Evolutionary conservation across 1,140 invertebrate genomes (phyloP).

Genomic region (Drosophila mauritiana): DNA sequence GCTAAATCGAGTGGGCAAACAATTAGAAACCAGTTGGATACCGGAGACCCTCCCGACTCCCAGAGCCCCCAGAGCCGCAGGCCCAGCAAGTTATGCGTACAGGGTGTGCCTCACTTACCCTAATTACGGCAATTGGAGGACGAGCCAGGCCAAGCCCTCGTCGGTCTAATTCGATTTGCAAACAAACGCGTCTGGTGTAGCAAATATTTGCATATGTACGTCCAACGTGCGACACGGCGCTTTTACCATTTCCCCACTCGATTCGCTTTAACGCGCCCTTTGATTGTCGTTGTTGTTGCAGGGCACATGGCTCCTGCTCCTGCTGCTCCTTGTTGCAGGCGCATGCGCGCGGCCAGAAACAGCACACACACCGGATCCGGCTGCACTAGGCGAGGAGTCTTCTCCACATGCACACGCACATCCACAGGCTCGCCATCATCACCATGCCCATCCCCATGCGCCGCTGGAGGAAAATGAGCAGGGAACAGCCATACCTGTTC

Average conservation of each 20-base stretch:
- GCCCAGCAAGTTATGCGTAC: background rate
- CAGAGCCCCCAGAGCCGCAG: background rate
- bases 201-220: slow-evolving; percentile 51
- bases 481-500: background rate
- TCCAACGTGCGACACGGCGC: background rate
- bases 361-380: background rate
- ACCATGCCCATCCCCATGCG: background rate
- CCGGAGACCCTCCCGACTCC: background rate
- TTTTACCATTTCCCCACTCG: background rate
- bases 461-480: background rate
- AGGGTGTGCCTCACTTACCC: slow-evolving; percentile 26
- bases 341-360: slow-evolving; percentile 47
- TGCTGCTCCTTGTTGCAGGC: slow-evolving; percentile 29
- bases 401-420: background rate
- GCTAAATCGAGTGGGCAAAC: slow-evolving; percentile 21
- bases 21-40: slow-evolving; percentile 1
- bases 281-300: background rate
- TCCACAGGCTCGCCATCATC: no score
- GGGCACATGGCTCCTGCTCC: slow-evolving; percentile 18
- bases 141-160: slow-evolving; percentile 31
- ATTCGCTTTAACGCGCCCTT: background rate
- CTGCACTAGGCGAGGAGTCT: background rate
- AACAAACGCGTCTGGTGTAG: slow-evolving; percentile 23
- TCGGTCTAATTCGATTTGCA: slow-evolving; percentile 33
- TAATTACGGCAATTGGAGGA: slow-evolving; percentile 25